Evolutionary conservation across 1,140 invertebrate species (phyloP).

Genomic region (Mercenaria mercenaria): DNA sequence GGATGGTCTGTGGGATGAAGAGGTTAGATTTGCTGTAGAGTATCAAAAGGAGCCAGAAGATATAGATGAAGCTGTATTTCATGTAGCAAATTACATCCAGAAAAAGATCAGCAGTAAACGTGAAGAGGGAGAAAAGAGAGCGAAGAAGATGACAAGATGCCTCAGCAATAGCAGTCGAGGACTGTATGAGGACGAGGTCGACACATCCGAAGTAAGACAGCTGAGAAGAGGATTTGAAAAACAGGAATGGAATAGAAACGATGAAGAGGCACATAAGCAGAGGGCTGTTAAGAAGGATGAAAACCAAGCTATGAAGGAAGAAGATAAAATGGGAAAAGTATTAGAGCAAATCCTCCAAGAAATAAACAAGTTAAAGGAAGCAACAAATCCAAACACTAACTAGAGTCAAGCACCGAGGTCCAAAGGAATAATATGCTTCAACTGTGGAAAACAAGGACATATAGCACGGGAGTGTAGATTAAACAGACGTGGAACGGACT

Average conservation of each 20-base stretch:
- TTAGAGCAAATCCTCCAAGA: neutral
- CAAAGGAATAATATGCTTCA: neutral
- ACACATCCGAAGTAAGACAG: neutral
- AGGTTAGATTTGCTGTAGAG: slow-evolving; percentile 17
- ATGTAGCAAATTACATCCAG: slow-evolving; percentile 1
- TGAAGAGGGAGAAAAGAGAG: neutral
- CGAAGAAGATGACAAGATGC: neutral
- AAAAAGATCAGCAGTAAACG: neutral
- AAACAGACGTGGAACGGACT: neutral
- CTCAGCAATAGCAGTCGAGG: neutral
- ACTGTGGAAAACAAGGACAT: neutral
- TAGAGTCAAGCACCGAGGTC: neutral
- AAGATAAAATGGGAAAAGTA: neutral
- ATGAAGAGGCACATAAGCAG: neutral
- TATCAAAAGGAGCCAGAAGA: neutral
- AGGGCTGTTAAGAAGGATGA: neutral
- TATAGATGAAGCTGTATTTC: slow-evolving; percentile 1
- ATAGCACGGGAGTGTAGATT: neutral
- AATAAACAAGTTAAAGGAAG: neutral
- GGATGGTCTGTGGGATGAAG: neutral
- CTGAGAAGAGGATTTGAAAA: neutral
- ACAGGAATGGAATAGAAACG: neutral
- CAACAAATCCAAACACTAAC: neutral
- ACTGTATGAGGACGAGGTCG: neutral
- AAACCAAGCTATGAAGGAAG: neutral